Evolutionary conservation across 35 echinoderm and acorn worm species (phyloP), one percentile per base, ranked within the genome.

Genomic region (Ptychodera flava): DNA sequence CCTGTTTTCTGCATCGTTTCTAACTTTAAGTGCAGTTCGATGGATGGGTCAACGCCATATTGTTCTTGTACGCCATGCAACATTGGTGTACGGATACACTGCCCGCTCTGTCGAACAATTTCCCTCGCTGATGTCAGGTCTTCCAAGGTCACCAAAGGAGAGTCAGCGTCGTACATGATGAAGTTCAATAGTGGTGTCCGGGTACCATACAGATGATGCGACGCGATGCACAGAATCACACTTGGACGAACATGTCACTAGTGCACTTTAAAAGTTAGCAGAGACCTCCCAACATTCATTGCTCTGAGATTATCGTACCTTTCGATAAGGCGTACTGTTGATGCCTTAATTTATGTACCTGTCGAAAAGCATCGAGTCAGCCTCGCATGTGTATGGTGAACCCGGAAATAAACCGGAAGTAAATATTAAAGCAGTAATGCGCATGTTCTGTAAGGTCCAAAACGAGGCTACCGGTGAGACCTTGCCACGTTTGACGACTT

Each of bases 1-100:
- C 94, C 94, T 90, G 94, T 92, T 0, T 79, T 78, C 80, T 96
- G 94, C 82, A 80, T 87, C 45, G 88, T 96, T 88, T 96, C 94
- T 36, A 96, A 81, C 76, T 96, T 96, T 12, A 96, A 88, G 77
- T 85, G 85, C 28, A 96, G 38, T 16, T 96, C 85, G 15, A 92
- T 14, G 2, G 77, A 16, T 1, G 33, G 28, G 0, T 83, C 81
- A 33, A 87, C 38, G 30, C 78, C 81, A 38, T 92, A 85, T n/a
- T 77, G 76, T 1, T 86, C 79, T 78, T 96, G 90, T 1, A 89
- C 88, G 31, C 85, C 87, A 33, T 90, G 81, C 16, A 92, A 35
- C 33, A 92, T 84, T 32, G 94, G 94, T 27, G 94, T 96, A 32
- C 88, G 82, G 0, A 91, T 76, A 87, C 91, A 96, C 1, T 92